Conservation (phyloP, 2,888 invertebrate species). For the Dione juno region DNA sequence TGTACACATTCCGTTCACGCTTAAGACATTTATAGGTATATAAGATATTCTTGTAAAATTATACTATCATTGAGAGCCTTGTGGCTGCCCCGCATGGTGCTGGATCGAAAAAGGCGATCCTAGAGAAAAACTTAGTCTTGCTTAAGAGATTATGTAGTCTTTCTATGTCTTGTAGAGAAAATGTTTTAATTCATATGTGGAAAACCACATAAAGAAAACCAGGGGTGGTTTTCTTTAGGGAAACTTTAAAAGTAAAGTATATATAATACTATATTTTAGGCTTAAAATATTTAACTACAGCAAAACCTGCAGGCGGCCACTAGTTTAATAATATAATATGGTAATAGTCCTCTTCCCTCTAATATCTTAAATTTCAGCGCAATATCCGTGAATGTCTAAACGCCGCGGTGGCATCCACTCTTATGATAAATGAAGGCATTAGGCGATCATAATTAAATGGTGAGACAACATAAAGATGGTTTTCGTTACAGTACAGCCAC, state of each 20-base stretch:
- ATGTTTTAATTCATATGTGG: too few relatives aligned
- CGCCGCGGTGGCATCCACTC: constrained; percentile 29
- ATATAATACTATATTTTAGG: neutral
- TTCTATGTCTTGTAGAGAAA: too few relatives aligned
- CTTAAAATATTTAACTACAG: neutral
- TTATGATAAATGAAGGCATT: constrained; percentile 38
- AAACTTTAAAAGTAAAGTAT: neutral
- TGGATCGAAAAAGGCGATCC: too few relatives aligned
- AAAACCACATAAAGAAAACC: too few relatives aligned
- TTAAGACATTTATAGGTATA: too few relatives aligned
- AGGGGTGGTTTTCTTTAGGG: too few relatives aligned
- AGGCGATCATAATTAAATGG: constrained; percentile 35
- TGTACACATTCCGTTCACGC: too few relatives aligned
- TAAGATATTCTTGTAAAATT: too few relatives aligned
- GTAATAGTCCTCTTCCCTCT: constrained; percentile 20
- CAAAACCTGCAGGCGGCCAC: neutral
- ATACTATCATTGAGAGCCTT: too few relatives aligned
- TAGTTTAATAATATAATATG: constrained; percentile 22
- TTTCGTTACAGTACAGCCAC: constrained; percentile 2
- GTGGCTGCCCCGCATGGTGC: too few relatives aligned
- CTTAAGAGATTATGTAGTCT: too few relatives aligned
- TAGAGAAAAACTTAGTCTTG: too few relatives aligned
- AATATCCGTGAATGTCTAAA: constrained; percentile 25
- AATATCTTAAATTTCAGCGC: constrained; percentile 28
- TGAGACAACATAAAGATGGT: constrained; percentile 26